phyloP scores from a whole-genome alignment of 2,797 vertebrate species.

The Myotis planiceps region DNA sequence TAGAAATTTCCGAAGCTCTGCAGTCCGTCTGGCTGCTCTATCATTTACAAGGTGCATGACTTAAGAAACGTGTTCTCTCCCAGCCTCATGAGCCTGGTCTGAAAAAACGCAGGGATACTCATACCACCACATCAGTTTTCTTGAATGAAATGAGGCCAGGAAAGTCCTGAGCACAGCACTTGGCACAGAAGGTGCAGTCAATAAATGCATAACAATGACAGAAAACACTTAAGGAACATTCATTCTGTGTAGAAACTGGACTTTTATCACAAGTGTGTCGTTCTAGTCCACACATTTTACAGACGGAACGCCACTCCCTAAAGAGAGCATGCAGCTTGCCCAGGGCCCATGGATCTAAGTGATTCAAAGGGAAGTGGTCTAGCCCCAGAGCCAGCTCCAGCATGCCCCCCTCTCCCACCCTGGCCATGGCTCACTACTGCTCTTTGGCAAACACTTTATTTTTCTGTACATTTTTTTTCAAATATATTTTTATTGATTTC shows the following conservation, averaged over 20 bases:
- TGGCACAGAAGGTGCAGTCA: not conserved
- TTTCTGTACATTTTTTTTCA: not conserved
- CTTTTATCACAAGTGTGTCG: not conserved
- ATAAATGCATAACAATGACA: not conserved
- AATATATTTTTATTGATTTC: too few relatives aligned
- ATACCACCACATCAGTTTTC: too few relatives aligned
- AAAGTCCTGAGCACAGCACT: not conserved
- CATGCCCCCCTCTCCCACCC: rapidly evolving
- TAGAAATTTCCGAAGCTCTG: not conserved
- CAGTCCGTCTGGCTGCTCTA: not conserved
- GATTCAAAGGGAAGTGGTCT: too few relatives aligned
- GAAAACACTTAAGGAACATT: not conserved
- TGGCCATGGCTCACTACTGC: rapidly evolving
- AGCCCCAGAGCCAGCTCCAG: rapidly evolving
- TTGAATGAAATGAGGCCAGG: not conserved
- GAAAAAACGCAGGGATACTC: not conserved
- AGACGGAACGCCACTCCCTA: not conserved
- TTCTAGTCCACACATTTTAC: not conserved
- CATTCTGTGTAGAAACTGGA: too few relatives aligned
- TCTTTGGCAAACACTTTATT: not conserved
- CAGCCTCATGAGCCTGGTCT: not conserved
- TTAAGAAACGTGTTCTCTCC: not conserved
- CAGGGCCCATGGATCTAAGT: rapidly evolving
- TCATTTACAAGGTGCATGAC: not conserved
- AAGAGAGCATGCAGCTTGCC: not conserved